phyloP scores from a whole-genome alignment of 2,888 invertebrate genomes.

The Cataglyphis rosenhaueri region DNA sequence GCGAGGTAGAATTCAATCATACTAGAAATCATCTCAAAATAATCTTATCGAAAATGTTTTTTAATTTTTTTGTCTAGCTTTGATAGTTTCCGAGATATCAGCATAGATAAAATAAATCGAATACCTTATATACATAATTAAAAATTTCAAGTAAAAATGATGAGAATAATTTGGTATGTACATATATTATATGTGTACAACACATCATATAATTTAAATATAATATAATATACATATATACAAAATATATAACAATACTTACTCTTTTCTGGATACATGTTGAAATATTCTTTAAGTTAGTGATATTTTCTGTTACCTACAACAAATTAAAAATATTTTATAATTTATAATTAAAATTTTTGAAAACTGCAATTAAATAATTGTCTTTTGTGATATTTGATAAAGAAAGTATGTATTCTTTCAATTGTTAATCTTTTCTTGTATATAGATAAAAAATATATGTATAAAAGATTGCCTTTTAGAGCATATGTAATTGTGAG shows the following conservation, averaged over 20 bases:
- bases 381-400: background rate
- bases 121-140: too few species aligned
- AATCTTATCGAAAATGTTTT: too few species aligned
- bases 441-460: background rate
- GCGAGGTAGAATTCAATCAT: too few species aligned
- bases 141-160: too few species aligned
- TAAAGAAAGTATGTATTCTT: background rate
- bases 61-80: too few species aligned
- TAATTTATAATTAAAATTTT: background rate
- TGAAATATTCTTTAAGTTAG: constrained; percentile 57
- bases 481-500: background rate
- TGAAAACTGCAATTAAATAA: background rate
- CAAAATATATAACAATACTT: constrained; percentile 62
- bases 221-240: background rate
- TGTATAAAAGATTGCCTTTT: background rate
- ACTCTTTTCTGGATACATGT: constrained; percentile 79
- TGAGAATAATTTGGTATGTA: too few species aligned
- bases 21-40: too few species aligned
- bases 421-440: constrained; percentile 7
- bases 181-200: too few species aligned
- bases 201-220: too few species aligned
- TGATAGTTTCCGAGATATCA: too few species aligned
- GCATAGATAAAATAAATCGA: too few species aligned
- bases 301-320: constrained; percentile 66
- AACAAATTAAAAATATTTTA: constrained; percentile 43